Percentiles rank a stretch among this genome's conserved stretches.
phyloP scores from a whole-genome alignment of 2,888 invertebrate genomes.

The Mystacides longicornis region DNA sequence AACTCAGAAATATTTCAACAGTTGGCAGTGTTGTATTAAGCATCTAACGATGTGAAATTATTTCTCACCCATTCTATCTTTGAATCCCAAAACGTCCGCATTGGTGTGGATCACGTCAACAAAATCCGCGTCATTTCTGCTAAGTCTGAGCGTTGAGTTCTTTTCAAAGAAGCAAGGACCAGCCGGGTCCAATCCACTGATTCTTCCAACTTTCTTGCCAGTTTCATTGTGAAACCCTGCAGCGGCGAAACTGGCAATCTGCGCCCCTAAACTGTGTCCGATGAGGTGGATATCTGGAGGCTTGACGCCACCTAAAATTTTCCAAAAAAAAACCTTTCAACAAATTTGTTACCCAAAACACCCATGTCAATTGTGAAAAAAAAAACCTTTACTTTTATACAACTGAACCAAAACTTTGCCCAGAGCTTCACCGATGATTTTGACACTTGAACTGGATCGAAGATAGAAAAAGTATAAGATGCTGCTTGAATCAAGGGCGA shows the following conservation, averaged over 20 bases:
- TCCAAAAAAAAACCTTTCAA: neutral
- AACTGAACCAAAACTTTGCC: slow-evolving; percentile 35
- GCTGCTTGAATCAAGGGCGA: slow-evolving; percentile 42
- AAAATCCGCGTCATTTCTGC: slow-evolving; percentile 15
- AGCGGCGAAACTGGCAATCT: slow-evolving; percentile 21
- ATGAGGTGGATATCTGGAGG: slow-evolving; percentile 15
- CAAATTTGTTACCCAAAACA: neutral
- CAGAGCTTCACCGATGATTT: slow-evolving; percentile 38
- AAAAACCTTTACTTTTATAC: slow-evolving; percentile 31
- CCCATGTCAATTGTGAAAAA: neutral
- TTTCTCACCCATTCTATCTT: slow-evolving; percentile 14
- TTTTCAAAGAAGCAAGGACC: slow-evolving; percentile 26
- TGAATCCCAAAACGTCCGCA: slow-evolving; percentile 17
- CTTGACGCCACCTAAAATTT: slow-evolving; percentile 12
- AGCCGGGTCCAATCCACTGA: slow-evolving; percentile 20
- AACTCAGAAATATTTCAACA: too few relatives aligned
- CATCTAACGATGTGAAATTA: too few relatives aligned
- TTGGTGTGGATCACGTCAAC: slow-evolving; percentile 23
- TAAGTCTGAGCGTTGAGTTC: slow-evolving; percentile 9
- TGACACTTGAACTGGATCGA: slow-evolving; percentile 38
- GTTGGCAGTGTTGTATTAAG: too few relatives aligned
- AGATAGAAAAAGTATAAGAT: slow-evolving; percentile 40
- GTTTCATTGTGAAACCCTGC: slow-evolving; percentile 10
- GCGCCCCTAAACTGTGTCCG: slow-evolving; percentile 21
- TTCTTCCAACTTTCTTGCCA: slow-evolving; percentile 21